Evolutionary conservation across 2,888 invertebrate genomes (phyloP).

Genomic region (Calameuta pallipes): DNA sequence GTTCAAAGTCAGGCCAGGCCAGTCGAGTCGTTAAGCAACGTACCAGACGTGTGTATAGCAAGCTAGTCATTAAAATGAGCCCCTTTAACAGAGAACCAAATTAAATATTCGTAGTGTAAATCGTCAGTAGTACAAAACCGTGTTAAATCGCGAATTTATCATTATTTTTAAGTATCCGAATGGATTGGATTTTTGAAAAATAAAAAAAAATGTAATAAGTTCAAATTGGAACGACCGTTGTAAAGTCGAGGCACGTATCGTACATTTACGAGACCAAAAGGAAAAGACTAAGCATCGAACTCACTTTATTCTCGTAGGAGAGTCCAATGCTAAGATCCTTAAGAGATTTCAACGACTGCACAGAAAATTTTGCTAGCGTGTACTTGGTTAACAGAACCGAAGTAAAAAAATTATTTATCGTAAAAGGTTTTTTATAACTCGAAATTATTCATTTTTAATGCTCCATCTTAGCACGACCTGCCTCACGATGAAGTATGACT

Average conservation of each 20-base stretch:
- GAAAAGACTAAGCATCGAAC: neutral
- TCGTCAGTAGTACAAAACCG: neutral
- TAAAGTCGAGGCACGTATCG: neutral
- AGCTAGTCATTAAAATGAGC: neutral
- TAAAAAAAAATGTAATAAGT: neutral
- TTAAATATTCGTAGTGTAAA: neutral
- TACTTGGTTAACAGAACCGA: too few species aligned
- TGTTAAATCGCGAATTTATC: neutral
- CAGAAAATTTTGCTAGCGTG: neutral
- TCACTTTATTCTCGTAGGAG: neutral
- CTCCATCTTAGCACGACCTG: constrained; percentile 54
- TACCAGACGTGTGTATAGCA: constrained; percentile 2
- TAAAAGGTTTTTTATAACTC: neutral
- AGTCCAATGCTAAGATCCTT: neutral
- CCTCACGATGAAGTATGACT: constrained; percentile 52
- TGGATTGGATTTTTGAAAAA: neutral
- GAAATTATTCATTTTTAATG: constrained; percentile 29
- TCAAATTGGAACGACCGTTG: neutral
- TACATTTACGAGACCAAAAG: neutral
- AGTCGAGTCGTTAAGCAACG: constrained; percentile 20
- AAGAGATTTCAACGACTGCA: neutral
- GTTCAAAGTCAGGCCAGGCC: constrained; percentile 52
- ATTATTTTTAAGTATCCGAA: neutral
- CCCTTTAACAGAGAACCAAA: neutral
- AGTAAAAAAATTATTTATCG: neutral